Base-by-base conservation (phyloP, 2,888 invertebrate species). In the Yponomeuta sedellus region DNA sequence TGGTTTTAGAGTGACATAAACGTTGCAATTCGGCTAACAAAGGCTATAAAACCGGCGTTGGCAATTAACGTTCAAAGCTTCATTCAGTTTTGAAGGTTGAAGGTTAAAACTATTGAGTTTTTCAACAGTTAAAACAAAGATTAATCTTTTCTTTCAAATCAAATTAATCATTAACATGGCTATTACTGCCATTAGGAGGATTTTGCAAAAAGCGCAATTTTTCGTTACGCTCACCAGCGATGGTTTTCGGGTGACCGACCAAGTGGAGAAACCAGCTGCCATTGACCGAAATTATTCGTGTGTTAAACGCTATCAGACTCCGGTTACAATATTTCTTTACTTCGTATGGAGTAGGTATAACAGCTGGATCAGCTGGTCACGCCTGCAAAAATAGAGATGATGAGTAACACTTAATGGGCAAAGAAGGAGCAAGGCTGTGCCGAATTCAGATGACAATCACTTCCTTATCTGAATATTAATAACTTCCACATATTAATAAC, bases 191-290 rank as follows among this genome's bases (percentile, higher is more conserved):
- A 22, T 63, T 20, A 63, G 20, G 59, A 63, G 16, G 25, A 40
- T 22, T 76, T 76, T 74, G 76, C 71, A 77, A 72, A 73, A 70
- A 70, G 22, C 66, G 59, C 64, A 67, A 72, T 70, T 75, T 78
- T 75, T 77, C 76, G 77, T 76, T 79, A 81, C 74, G 75, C 70
- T 61, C 73, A 73, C 75, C 71, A 69, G 69, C 79, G 71, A 80
- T 83, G 83, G 83, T 85, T 78, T 78, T 79, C 77, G 75, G 78
- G 74, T 79, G 79, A 77, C 77, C 78, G 78, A 73, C 72, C 79
- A 77, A 78, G 73, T 81, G 79, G 74, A 76, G 79, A 83, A 82
- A 82, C 77, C 74, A 72, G 74, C 74, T 78, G 76, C 76, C 75
- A 79, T 81, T 81, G 80, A 80, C 80, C 79, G 75, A 75, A 72